Base-by-base conservation (phyloP, 2,113 vertebrate species). In the Carassius carassius region DNA sequence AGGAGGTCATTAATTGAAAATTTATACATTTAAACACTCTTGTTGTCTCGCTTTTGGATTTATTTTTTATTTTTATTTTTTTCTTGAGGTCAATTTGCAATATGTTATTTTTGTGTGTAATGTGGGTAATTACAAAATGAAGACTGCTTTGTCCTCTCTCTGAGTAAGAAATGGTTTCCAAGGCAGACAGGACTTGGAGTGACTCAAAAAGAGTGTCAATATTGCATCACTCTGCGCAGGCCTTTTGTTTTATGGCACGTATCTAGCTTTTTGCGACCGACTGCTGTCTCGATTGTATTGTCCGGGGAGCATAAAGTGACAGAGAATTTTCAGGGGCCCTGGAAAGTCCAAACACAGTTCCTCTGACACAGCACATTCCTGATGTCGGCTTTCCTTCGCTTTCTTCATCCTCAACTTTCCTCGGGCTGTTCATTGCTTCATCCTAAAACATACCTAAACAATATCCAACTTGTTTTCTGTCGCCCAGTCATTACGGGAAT, bases 381-480 rank as follows among this genome's bases (percentile, higher is more conserved):
- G 9, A 54, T 9, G 4, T n/a, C 23, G 14, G 17, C 83, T 77
- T 13, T 87, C 81, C 88, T 75, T 54, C 74, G 78, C 81, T 87
- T 90, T 75, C 51, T 84, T 84, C 85, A 86, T 88, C 88, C 58
- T 5, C 84, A 88, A 82, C 84, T 87, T 84, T 91, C 90, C 86
- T 32, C 23, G 17, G 85, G 89, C 90, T 86, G 63, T 81, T 79
- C 70, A 49, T 89, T 88, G 91, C 89, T 77, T 90, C 88, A 90
- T 91, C 78, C 62, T 67, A 14, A 56, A 41, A 37, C 80, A 58
- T 72, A 72, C 67, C 91, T 93, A 91, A 91, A 94, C 93, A 95
- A 93, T 93, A 91, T 90, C 91, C 83, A 83, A 91, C 91, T 91
- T 95, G 94, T 93, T 95, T 91, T 93, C 89, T 67, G 8, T 91